Conservation (phyloP, 2,113 vertebrate species). For the Monarcha castaneiventris region DNA sequence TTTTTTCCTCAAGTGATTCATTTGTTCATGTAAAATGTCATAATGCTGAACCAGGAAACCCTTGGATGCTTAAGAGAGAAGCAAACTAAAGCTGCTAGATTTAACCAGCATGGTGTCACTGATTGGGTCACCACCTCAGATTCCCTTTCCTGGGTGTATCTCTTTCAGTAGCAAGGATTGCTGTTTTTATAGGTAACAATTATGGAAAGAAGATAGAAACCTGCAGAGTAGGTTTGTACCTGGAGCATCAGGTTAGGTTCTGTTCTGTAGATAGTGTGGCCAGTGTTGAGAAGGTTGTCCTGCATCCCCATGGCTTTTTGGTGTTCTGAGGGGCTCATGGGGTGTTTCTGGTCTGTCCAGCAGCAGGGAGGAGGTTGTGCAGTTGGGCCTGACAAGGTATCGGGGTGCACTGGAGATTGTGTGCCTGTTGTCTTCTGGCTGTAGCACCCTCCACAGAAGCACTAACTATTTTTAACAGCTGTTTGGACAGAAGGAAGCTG, state of each 20-base stretch:
- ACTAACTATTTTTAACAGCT: background rate
- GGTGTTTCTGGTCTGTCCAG: background rate
- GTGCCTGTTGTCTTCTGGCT: background rate
- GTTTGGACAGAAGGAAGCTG: background rate
- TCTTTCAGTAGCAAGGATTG: background rate
- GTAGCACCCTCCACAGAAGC: background rate
- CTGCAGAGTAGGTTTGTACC: background rate
- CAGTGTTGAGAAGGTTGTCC: background rate
- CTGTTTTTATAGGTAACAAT: slow-evolving; percentile 20
- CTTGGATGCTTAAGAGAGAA: background rate
- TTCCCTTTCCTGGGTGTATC: slow-evolving; percentile 21
- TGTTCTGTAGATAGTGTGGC: accelerated
- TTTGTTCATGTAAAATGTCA: background rate
- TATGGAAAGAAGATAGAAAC: background rate
- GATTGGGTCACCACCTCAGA: background rate
- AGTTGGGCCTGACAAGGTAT: background rate
- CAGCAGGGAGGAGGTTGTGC: background rate
- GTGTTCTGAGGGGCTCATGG: background rate
- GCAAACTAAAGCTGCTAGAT: slow-evolving; percentile 33
- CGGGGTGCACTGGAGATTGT: accelerated
- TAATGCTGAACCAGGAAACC: slow-evolving; percentile 18
- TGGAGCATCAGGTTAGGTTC: background rate
- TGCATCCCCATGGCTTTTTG: background rate
- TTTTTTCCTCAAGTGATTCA: background rate
- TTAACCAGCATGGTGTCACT: slow-evolving; percentile 10